Base-by-base conservation (phyloP, 2,113 vertebrate genomes). In the Leptobrachium ailaonicum region DNA sequence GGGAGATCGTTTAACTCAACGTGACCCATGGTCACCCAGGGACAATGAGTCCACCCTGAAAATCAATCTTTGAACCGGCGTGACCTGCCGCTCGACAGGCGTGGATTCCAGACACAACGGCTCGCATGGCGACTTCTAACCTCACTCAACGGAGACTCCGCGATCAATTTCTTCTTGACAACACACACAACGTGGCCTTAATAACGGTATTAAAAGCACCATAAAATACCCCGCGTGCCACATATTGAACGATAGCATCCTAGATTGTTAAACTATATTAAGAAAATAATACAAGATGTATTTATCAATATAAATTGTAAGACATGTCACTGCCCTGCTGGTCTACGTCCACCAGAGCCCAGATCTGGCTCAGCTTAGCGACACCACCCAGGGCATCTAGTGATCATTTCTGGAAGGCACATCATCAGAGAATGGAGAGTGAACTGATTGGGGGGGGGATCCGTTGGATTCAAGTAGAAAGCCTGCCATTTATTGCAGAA, bases 41-140 rank as follows among this genome's bases (percentile, higher is more conserved):
- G 2, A 63, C 66, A 79, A 73, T 40, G 41, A 81, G 64, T 41
- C 12, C 50, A 68, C 9, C 7, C 1, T 68, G 56, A 47, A 60
- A 68, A 72, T 73, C 70, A 80, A 80, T 73, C 66, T 56, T 14
- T 74, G 9, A 69, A 69, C 53, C 7, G 54, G 20, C 63, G 54
- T 78, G 63, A 73, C 47, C 77, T 60, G 72, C 56, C 47, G 66
- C 12, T 60, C 69, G 71, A 56, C 64, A 69, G 11, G 54, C 47
- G 40, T 53, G 79, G 42, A 53, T 58, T 62, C 32, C 40, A 67
- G 13, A 80, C 6, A 41, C 44, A 80, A 80, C 44, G 77, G 70
- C 47, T 43, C 58, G 10, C 73, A 11, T 54, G 45, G 9, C 62
- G 72, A 75, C 79, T 71, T 66, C 13, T 20, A 71, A 69, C 72